Evolutionary conservation across 2,888 invertebrate species (phyloP), one percentile per base, ranked within the genome.

Genomic region (Gibbula magus): DNA sequence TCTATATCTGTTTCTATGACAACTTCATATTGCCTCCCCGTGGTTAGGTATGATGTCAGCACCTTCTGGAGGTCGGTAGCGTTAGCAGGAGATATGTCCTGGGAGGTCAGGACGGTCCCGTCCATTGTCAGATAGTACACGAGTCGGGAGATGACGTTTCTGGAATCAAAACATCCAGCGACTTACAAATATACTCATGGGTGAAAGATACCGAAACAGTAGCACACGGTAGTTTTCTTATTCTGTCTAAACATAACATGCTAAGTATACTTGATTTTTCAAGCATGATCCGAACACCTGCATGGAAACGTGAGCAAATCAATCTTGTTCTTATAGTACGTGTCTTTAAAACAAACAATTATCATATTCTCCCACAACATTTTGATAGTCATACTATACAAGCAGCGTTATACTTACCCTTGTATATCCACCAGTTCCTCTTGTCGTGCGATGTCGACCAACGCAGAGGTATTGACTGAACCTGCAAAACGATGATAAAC

Each of bases 381-480:
- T n/a, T n/a, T n/a, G n/a, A n/a, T n/a, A n/a, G n/a, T n/a, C n/a
- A n/a, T n/a, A n/a, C n/a, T n/a, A n/a, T n/a, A n/a, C 1, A 29
- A 13, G 4, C 3, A 25, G 61, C 13, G 29, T 29, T 39, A n/a
- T 2, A n/a, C 70, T 16, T 70, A 70, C 70, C 70, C 70, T 0
- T 32, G 18, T 70, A 70, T 70, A 20, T 70, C 70, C 5, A 70
- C 39, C 2, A 70, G 70, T 70, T 70, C 70, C 5, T 70, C 70
- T 35, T 70, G 70, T 39, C 39, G 16, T 4, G 70, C 29, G 7
- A 70, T 20, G 10, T 70, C 32, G 5, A 70, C 70, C 0, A 39
- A 32, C 0, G 35, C 25, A 3, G 61, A 25, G 4, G 13, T 45
- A 13, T 45, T 45, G 8, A 45, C 45, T 10, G 45, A 45, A 10